Evolutionary conservation across 2,888 invertebrate genomes (phyloP), one percentile per base, ranked within the genome.

Genomic region (Philhelius pedissequus): DNA sequence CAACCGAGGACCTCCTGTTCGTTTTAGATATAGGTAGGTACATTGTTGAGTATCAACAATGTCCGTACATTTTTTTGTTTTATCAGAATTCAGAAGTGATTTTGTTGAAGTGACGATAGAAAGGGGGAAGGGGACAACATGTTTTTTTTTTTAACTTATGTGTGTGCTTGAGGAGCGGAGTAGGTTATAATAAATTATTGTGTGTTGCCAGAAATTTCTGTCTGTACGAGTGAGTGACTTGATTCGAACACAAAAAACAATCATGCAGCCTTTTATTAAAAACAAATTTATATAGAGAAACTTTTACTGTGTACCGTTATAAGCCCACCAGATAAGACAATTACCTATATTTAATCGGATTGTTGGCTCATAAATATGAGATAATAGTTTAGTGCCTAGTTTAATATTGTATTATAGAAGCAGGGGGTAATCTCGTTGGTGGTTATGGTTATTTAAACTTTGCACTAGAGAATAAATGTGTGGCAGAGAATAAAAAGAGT

Each of bases 191-290:
- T n/a, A n/a, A n/a, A n/a, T 40, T 11, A n/a, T 35, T 73, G 8
- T 48, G 8, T 45, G 6, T 73, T 15, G 20, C 18, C 20, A 35
- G 3, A 15, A 15, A 8, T 43, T 32, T 32, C 9, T 43, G 11
- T 35, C 32, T 35, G 43, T 35, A 75, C 35, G 27, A 56, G 48
- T 43, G 27, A 56, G 48, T 43, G 52, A 58, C 48, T 58, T 50
- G 22, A 75, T 27, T 40, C 18, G n/a, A 68, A 52, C 27, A 48
- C 56, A 45, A 75, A 58, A 58, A 58, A 58, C 20, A 62, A 18
- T 25, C 48, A 58, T 18, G 35, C 11, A 40, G 50, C 27, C 5
- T 20, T 38, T 56, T 22, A 7, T 56, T 45, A 35, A 25, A 43
- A 64, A 45, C 54, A 35, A 35, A 22, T 56, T 71, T 52, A 30